phyloP scores from a whole-genome alignment of 1,140 invertebrate species.

The Zaprionus gabonicus region DNA sequence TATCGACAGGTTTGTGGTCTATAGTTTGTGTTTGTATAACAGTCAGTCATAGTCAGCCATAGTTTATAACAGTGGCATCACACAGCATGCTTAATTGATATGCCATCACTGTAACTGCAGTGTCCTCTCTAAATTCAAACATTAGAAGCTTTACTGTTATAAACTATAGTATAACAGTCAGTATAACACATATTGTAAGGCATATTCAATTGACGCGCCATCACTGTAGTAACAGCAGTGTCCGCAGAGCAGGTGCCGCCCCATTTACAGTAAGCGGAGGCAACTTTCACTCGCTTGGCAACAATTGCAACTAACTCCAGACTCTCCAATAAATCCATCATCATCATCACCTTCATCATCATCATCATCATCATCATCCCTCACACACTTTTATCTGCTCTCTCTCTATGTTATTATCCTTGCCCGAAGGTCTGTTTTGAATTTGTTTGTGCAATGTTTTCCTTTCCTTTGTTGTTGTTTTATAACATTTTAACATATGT shows the following conservation, averaged over 20 bases:
- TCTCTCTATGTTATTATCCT: slow-evolving; percentile 26
- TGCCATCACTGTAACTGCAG: too few relatives aligned
- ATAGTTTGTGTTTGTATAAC: too few relatives aligned
- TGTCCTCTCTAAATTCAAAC: too few relatives aligned
- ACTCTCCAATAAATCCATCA: slow-evolving; percentile 14
- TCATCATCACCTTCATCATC: slow-evolving; percentile 9
- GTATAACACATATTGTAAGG: background rate
- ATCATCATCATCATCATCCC: slow-evolving; percentile 34
- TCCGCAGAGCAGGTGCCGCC: slow-evolving; percentile 10
- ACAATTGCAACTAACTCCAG: slow-evolving; percentile 6
- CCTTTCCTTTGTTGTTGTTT: slow-evolving; percentile 9
- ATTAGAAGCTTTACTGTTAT: too few relatives aligned
- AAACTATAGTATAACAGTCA: background rate
- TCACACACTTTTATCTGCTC: slow-evolving; percentile 36
- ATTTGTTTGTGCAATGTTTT: slow-evolving; percentile 29
- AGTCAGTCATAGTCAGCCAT: too few relatives aligned
- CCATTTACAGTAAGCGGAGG: slow-evolving; percentile 20
- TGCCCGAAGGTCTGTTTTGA: slow-evolving; percentile 33
- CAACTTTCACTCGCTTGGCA: slow-evolving; percentile 64
- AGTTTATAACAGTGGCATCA: too few relatives aligned
- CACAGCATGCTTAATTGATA: too few relatives aligned
- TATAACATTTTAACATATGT: slow-evolving; percentile 10
- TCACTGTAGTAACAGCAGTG: background rate
- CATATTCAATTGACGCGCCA: background rate
- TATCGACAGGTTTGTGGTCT: too few relatives aligned